Evolutionary conservation across 2,888 invertebrate genomes (phyloP).

Genomic region (Volucella zonaria): DNA sequence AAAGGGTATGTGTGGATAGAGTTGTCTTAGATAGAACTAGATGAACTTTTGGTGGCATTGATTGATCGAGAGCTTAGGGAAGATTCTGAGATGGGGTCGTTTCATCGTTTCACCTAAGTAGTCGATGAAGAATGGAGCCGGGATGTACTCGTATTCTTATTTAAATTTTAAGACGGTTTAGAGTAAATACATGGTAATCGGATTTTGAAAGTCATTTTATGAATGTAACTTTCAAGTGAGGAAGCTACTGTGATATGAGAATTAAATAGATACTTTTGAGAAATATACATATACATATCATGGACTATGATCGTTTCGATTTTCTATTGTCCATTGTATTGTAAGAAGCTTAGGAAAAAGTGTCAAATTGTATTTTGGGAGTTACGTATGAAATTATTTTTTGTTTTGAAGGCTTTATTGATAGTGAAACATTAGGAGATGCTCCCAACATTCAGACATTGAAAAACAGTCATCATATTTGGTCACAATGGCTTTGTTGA

Average conservation of each 20-base stretch:
- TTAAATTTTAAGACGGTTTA: slow-evolving; percentile 32
- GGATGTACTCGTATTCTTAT: slow-evolving; percentile 33
- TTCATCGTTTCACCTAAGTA: slow-evolving; percentile 19
- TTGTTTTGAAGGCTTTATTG: slow-evolving; percentile 10
- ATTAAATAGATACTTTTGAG: slow-evolving; percentile 12
- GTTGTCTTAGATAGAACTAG: slow-evolving; percentile 42
- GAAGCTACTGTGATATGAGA: slow-evolving; percentile 45
- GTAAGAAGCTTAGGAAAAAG: slow-evolving; percentile 8
- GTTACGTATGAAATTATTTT: background rate
- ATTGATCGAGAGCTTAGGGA: slow-evolving; percentile 57
- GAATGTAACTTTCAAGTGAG: slow-evolving; percentile 56
- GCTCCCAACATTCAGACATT: background rate
- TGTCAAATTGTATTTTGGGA: slow-evolving; percentile 48
- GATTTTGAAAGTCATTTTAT: slow-evolving; percentile 28
- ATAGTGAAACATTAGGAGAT: slow-evolving; percentile 13
- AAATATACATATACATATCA: slow-evolving; percentile 37
- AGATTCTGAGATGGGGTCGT: slow-evolving; percentile 28
- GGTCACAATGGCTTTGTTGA: too few relatives aligned
- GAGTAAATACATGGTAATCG: slow-evolving; percentile 12
- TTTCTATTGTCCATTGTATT: slow-evolving; percentile 14
- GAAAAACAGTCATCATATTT: too few relatives aligned
- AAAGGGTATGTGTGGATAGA: slow-evolving; percentile 41
- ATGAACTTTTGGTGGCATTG: slow-evolving; percentile 50
- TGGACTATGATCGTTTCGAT: background rate
- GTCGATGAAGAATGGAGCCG: background rate